Percentiles rank a stretch among this genome's conserved stretches.
Conservation (phyloP, 92 coral and sea anemone species). For the Diadumene lineata region DNA sequence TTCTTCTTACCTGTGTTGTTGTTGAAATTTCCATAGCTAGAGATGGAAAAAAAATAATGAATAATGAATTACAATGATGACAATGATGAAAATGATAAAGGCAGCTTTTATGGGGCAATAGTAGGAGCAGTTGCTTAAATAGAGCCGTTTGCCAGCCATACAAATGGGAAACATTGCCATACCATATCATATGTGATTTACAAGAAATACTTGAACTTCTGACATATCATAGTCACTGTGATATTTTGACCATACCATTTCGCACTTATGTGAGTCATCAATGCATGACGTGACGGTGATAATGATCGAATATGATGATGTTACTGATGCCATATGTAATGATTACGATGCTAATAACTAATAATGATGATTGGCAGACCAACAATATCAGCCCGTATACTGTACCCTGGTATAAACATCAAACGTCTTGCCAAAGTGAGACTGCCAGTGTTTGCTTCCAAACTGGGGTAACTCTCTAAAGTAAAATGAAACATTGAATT, state of each 20-base stretch:
- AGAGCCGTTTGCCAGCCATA: too few relatives aligned
- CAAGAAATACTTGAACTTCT: too few relatives aligned
- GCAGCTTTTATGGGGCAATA: not conserved
- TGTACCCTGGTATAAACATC: slow-evolving; percentile 93
- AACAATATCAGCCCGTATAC: too few relatives aligned
- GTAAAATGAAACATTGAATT: not conserved
- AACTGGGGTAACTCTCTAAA: slow-evolving; percentile 94
- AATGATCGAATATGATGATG: not conserved
- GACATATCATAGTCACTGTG: too few relatives aligned
- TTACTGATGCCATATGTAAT: not conserved
- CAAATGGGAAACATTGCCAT: too few relatives aligned
- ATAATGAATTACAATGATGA: not conserved
- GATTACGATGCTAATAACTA: not conserved
- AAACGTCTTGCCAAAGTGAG: slow-evolving; percentile 96
- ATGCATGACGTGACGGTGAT: not conserved
- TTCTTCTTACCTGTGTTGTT: slow-evolving; percentile 75
- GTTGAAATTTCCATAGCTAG: slow-evolving; percentile 94
- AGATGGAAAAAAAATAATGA: not conserved
- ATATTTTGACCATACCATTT: too few relatives aligned
- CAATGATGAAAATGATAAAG: not conserved
- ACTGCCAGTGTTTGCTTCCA: slow-evolving; percentile 96
- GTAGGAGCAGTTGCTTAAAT: too few relatives aligned
- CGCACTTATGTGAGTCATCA: too few relatives aligned
- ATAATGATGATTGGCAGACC: not conserved
- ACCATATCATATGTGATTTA: too few relatives aligned